phyloP scores from a whole-genome alignment of 2,888 invertebrate genomes.

The Agrotis ipsilon region DNA sequence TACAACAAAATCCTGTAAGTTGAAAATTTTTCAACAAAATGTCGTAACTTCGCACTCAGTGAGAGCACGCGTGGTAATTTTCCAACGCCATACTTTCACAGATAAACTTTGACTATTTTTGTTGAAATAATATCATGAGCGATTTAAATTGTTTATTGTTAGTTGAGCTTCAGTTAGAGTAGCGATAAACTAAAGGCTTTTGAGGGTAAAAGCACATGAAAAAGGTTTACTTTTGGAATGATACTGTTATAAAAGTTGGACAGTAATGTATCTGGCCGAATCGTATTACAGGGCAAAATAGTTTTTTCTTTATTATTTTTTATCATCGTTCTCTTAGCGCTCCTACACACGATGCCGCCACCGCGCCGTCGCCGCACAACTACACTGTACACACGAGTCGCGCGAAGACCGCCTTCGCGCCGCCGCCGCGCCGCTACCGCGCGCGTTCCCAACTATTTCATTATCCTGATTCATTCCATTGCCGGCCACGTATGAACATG shows the following conservation, averaged over 20 bases:
- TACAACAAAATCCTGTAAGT: conserved; percentile 6
- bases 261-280: too few relatives aligned
- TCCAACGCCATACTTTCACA: conserved; percentile 3
- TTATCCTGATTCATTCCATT: too few relatives aligned
- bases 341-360: too few relatives aligned
- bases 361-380: too few relatives aligned
- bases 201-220: background rate
- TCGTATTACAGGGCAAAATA: too few relatives aligned
- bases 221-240: background rate
- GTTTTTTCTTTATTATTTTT: too few relatives aligned
- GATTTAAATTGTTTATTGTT: conserved; percentile 20
- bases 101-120: conserved; percentile 1
- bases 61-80: conserved; percentile 21
- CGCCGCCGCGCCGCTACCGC: too few relatives aligned
- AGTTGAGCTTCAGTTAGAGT: background rate
- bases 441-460: too few relatives aligned
- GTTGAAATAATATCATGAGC: background rate
- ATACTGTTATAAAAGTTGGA: background rate
- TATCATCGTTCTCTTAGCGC: too few relatives aligned
- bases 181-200: background rate
- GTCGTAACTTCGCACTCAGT: conserved; percentile 1
- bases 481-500: too few relatives aligned
- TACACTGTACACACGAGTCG: too few relatives aligned
- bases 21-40: conserved; percentile 21
- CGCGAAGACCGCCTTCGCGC: too few relatives aligned